Evolutionary conservation across 2,888 invertebrate species (phyloP), one percentile per base, ranked within the genome.

Genomic region (Dugesia japonica): DNA sequence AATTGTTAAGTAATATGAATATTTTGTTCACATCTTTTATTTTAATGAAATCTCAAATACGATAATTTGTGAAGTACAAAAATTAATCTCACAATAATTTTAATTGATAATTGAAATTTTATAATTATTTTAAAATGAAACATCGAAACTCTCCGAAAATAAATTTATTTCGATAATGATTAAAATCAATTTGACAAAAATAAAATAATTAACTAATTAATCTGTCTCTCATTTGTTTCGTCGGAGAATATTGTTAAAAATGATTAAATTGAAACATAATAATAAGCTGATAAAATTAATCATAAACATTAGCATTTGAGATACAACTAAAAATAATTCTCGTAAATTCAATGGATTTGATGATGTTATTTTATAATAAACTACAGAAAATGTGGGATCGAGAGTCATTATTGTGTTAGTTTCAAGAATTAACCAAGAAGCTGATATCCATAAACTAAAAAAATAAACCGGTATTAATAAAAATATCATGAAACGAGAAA

Each of bases 291-390:
- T 56, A 56, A 56, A 56, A 56, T 56, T 56, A 56, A 56, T 56
- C 56, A 56, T 56, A n/a, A 56, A 56, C 56, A 56, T 56, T 9
- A 56, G 4, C 56, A 56, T 56, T n/a, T 56, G 56, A n/a, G 56
- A 56, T 20, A 56, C 4, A 56, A 56, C 56, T 56, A 56, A 56
- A 56, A 56, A 56, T 56, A 56, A 56, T 56, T 56, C 56, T 56
- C 56, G 4, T 23, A 56, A 56, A n/a, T 56, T 56, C 7, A 56
- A 56, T 56, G 56, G 56, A 56, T 56, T 13, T 4, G 56, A 56
- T 20, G n/a, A n/a, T n/a, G 20, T 56, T 23, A 56, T 56, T 56
- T n/a, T 56, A n/a, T 20, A 56, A n/a, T 23, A n/a, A 56, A 23
- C 17, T 56, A n/a, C 7, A 4, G 56, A 56, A 56, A 56, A 56